Evolutionary conservation across 2,888 invertebrate species (phyloP).

Genomic region (Tanypteryx hageni): DNA sequence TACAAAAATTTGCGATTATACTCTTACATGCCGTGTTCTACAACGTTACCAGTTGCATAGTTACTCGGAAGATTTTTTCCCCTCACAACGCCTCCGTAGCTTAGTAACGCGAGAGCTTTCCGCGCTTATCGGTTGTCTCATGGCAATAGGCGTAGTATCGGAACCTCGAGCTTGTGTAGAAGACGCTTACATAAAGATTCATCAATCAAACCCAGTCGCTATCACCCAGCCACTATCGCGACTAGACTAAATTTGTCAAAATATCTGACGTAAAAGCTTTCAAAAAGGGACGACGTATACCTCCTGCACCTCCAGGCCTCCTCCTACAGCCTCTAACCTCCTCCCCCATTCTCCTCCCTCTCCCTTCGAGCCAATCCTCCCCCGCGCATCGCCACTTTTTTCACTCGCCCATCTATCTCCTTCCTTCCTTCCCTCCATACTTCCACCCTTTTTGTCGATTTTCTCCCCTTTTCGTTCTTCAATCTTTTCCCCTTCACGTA

Average conservation of each 20-base stretch:
- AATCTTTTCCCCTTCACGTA: conserved; percentile 46
- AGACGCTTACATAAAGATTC: conserved; percentile 36
- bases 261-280: conserved; percentile 53
- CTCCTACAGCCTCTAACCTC: background rate
- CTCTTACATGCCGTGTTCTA: too few species aligned
- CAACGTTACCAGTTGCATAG: too few species aligned
- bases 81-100: too few species aligned
- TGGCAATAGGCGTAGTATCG: background rate
- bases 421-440: background rate
- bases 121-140: background rate
- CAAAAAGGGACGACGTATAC: conserved; percentile 24
- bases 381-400: background rate
- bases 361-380: background rate
- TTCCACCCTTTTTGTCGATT: background rate
- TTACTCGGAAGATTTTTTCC: too few species aligned
- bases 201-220: conserved; percentile 50
- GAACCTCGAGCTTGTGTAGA: background rate
- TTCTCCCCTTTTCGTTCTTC: conserved; percentile 33
- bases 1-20: too few species aligned
- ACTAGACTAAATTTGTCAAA: conserved; percentile 58
- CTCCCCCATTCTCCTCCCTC: background rate
- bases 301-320: background rate
- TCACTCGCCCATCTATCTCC: background rate
- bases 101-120: background rate
- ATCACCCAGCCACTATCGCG: conserved; percentile 57